phyloP scores from a whole-genome alignment of 2,113 vertebrate species.

The Nesospiza acunhae region DNA sequence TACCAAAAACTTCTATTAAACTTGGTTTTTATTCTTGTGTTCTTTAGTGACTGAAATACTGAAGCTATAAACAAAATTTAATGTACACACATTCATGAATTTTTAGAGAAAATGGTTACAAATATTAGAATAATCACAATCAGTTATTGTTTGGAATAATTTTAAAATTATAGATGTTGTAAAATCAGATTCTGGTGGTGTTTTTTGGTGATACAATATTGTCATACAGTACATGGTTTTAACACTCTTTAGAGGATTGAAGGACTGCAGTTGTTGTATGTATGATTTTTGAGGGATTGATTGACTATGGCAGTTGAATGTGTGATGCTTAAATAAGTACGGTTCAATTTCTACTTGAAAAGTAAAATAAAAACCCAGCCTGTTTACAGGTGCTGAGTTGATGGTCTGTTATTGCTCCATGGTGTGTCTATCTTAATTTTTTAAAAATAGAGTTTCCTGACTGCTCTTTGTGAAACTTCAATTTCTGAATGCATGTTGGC shows the following conservation, averaged over 20 bases:
- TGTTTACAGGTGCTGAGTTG: background rate
- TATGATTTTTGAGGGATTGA: background rate
- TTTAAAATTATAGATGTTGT: background rate
- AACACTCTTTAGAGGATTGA: background rate
- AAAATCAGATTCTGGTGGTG: background rate
- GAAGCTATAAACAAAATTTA: background rate
- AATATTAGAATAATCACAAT: background rate
- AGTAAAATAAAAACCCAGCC: background rate
- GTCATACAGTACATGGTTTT: background rate
- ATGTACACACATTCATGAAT: accelerated
- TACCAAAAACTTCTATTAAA: background rate
- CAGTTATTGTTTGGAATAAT: background rate
- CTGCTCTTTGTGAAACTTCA: background rate
- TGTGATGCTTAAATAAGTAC: background rate
- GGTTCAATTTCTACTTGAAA: background rate
- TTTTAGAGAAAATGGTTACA: background rate
- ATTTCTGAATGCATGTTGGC: background rate
- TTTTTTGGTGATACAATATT: background rate
- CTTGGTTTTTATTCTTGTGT: background rate
- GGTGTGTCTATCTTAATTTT: background rate
- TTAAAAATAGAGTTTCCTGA: accelerated
- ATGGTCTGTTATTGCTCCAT: background rate
- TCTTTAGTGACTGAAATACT: background rate
- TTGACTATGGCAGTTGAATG: background rate
- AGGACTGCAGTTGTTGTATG: background rate